phyloP scores from a whole-genome alignment of 2,113 vertebrate genomes.

The Tupaia tana region DNA sequence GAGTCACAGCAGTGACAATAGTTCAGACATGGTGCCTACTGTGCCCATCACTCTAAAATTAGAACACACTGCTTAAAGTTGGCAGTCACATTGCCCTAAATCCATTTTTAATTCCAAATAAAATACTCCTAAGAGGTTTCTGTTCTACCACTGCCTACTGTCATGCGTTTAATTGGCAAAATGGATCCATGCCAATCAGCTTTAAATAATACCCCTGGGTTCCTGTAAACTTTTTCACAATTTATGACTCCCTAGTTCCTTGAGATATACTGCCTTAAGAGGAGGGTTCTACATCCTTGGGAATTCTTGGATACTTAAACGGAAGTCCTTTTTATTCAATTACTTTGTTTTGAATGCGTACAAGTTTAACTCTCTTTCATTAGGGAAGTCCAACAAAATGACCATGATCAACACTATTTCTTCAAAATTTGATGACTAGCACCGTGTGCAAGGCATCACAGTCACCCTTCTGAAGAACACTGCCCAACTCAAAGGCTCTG shows the following conservation, averaged over 20 bases:
- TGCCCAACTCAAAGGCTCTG: background rate
- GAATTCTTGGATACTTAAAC: slow-evolving; percentile 32
- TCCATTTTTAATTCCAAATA: slow-evolving; percentile 56
- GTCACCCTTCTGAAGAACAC: background rate
- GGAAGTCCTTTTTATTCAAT: slow-evolving; percentile 28
- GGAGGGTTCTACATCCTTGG: background rate
- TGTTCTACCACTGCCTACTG: background rate
- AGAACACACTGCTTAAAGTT: slow-evolving; percentile 2
- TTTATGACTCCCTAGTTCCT: background rate
- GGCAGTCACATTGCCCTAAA: background rate
- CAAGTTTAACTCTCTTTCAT: slow-evolving; percentile 35
- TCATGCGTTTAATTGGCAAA: slow-evolving; percentile 46
- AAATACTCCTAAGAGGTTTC: slow-evolving; percentile 63
- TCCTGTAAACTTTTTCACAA: slow-evolving; percentile 29
- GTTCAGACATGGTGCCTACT: background rate
- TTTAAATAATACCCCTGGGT: slow-evolving; percentile 24
- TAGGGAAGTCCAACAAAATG: slow-evolving; percentile 22
- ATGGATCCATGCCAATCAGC: background rate
- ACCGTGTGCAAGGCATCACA: background rate
- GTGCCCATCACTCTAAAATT: slow-evolving; percentile 53
- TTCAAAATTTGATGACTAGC: slow-evolving; percentile 40
- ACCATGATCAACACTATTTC: background rate
- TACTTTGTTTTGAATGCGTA: slow-evolving; percentile 2
- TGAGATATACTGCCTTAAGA: slow-evolving; percentile 7
- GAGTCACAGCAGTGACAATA: slow-evolving; percentile 26